Evolutionary conservation across 2,113 vertebrate species (phyloP).

Genomic region (Calonectris borealis): DNA sequence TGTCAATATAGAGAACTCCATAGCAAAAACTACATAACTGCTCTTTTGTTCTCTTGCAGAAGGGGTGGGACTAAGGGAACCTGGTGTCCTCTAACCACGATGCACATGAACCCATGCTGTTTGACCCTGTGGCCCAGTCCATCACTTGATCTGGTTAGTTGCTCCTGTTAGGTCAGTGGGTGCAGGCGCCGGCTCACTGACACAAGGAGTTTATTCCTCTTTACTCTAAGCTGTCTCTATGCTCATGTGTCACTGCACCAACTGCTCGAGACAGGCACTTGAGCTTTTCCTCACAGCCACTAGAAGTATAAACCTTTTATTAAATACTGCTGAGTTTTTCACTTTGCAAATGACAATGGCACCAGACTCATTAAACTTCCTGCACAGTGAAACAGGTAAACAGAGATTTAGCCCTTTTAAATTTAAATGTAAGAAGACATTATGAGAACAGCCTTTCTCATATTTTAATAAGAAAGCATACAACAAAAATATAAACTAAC

Average conservation of each 20-base stretch:
- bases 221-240: not conserved
- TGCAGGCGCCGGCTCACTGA: not conserved
- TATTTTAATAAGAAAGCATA: not conserved
- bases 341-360: not conserved
- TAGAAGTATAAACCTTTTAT: not conserved
- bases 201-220: not conserved
- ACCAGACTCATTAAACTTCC: not conserved
- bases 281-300: not conserved
- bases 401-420: not conserved
- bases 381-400: not conserved
- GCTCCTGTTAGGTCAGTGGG: not conserved
- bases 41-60: not conserved
- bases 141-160: not conserved
- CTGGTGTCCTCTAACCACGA: not conserved
- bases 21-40: not conserved
- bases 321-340: not conserved
- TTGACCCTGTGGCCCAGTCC: not conserved
- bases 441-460: not conserved
- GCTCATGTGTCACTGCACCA: not conserved
- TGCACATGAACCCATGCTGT: not conserved
- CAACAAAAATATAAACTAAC: not conserved
- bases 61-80: not conserved
- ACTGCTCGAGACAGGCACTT: rapidly evolving
- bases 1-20: not conserved
- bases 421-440: not conserved